phyloP scores from a whole-genome alignment of 2,113 vertebrate genomes.

The Motacilla tschutschensis region DNA sequence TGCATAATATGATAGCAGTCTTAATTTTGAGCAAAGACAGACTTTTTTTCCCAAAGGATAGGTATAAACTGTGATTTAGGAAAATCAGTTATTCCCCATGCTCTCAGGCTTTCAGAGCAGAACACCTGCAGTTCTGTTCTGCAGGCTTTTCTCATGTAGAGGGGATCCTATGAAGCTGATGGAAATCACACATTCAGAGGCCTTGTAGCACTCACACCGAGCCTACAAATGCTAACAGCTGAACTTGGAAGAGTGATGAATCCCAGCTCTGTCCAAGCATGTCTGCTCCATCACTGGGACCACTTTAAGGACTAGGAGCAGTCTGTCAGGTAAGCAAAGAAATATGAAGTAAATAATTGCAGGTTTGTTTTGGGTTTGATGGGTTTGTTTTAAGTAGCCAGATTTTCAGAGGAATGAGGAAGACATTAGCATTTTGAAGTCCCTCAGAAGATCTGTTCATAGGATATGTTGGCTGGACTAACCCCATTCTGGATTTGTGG shows the following conservation, averaged over 20 bases:
- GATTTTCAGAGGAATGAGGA: neutral
- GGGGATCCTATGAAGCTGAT: neutral
- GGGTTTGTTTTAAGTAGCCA: neutral
- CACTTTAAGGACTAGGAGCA: neutral
- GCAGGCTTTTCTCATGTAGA: neutral
- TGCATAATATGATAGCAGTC: neutral
- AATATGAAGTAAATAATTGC: neutral
- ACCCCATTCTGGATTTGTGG: neutral
- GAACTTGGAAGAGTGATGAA: neutral
- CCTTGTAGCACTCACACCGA: neutral
- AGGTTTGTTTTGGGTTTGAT: neutral
- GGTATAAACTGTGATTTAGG: neutral
- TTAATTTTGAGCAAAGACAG: neutral
- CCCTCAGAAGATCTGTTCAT: neutral
- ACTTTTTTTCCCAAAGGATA: neutral
- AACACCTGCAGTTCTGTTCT: slow-evolving; percentile 3
- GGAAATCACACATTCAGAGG: neutral
- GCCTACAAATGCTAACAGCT: neutral
- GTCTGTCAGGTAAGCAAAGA: neutral
- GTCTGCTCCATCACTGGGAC: neutral
- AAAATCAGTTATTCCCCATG: neutral
- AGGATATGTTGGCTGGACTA: neutral
- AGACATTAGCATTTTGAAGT: neutral
- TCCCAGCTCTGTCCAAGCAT: neutral
- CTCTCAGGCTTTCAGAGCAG: neutral